Evolutionary conservation across 2,888 invertebrate genomes (phyloP), one percentile per base, ranked within the genome.

Genomic region (Caradrina kadenii): DNA sequence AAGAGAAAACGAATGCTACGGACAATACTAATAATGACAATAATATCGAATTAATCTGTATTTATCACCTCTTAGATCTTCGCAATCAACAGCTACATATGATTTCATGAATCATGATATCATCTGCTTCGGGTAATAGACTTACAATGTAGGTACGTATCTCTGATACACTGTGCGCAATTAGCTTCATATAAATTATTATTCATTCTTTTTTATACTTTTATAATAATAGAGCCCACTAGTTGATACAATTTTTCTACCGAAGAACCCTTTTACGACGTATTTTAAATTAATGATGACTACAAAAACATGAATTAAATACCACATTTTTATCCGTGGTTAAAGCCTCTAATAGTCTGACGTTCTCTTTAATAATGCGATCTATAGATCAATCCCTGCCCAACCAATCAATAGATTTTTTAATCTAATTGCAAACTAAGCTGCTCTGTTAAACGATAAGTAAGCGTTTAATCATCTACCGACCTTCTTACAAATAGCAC

Each of bases 1-100:
- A 19, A 53, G 31, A 45, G 73, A 69, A 45, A 22, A 19, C 5
- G 52, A 64, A 35, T 64, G 3, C 45, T 52, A 22, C 42, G 10
- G 8, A 1, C 19, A 13, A 55, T 55, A 19, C 17, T 17, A n/a
- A n/a, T n/a, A n/a, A n/a, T n/a, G n/a, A n/a, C n/a, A n/a, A n/a
- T 45, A 45, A 45, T 45, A 45, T 5, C 45, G 17, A 49, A 11
- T 49, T 19, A 39, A 73, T 56, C 11, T 17, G 17, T 52, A 26
- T 52, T 15, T 56, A 75, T 68, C 50, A 56, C 45, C 2, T 52
- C 76, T 45, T 2, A 67, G 31, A 74, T 67, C 42, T 56, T 55
- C 11, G 8, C 52, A 53, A 69, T 69, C 45, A 63, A 73, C 45
- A 48, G 53, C 39, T 26, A 2, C 35, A 35, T 64, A 45, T 48